Evolutionary conservation across 2,113 vertebrate species (phyloP).

Genomic region (Thymallus thymallus): DNA sequence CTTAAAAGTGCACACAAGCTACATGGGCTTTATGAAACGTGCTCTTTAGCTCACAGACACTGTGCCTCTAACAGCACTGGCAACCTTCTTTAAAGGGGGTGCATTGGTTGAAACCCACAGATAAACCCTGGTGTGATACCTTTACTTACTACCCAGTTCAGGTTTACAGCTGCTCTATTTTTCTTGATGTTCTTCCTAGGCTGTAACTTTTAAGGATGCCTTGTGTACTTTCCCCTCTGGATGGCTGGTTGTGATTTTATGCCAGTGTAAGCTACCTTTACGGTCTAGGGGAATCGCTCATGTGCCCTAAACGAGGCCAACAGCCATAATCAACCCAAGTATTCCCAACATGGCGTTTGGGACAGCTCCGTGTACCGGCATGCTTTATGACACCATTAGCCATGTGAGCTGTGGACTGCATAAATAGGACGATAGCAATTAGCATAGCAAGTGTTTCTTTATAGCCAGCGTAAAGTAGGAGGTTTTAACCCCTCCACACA

Average conservation of each 20-base stretch:
- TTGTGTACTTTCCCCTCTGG: slow-evolving; percentile 15
- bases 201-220: slow-evolving; percentile 40
- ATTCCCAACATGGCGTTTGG: slow-evolving; percentile 70
- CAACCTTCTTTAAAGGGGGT: neutral
- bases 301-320: slow-evolving; percentile 69
- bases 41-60: neutral
- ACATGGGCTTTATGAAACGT: slow-evolving; percentile 18
- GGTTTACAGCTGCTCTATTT: slow-evolving; percentile 43
- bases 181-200: slow-evolving; percentile 42
- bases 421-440: slow-evolving; percentile 72
- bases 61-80: neutral
- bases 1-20: slow-evolving; percentile 2
- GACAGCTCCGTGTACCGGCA: slow-evolving; percentile 61
- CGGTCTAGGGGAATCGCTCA: slow-evolving; percentile 61
- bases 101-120: neutral
- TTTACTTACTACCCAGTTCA: slow-evolving; percentile 24
- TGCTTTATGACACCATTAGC: slow-evolving; percentile 78
- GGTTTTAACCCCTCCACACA: slow-evolving; percentile 46
- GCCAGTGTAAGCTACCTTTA: slow-evolving; percentile 45
- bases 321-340: slow-evolving; percentile 60
- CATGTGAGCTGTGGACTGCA: slow-evolving; percentile 62
- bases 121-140: too few relatives aligned
- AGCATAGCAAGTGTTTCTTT: slow-evolving; percentile 73
- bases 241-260: slow-evolving; percentile 42
- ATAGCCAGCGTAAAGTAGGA: slow-evolving; percentile 65